These are phyloP conservation scores for Cyrtorhinus lividipennis DNA, from an alignment of 1,140 invertebrate species.

Conservation along the genomic window DNA sequence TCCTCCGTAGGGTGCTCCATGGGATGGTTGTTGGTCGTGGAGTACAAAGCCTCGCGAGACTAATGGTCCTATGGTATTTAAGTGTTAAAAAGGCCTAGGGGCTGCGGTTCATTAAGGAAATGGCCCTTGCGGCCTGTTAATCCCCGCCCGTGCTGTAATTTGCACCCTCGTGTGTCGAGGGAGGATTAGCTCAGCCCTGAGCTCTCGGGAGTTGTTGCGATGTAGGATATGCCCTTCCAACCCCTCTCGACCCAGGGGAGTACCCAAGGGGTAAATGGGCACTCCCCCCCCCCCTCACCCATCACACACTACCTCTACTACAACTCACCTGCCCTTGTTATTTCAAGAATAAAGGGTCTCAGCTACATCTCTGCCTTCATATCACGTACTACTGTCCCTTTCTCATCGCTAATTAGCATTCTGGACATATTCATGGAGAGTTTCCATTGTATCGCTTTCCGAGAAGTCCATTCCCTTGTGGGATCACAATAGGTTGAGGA, in stretches of 20 bases:
- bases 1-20: slow-evolving; percentile 3
- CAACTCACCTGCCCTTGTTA: slow-evolving; percentile 7
- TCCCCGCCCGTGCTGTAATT: slow-evolving; percentile 9
- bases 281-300: too few species aligned
- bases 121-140: slow-evolving; percentile 8
- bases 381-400: not conserved
- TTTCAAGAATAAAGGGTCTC: slow-evolving; percentile 1
- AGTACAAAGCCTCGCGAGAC: not conserved
- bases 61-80: slow-evolving; percentile 11
- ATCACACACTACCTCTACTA: too few species aligned
- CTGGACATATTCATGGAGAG: not conserved
- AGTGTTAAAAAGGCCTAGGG: slow-evolving; percentile 5
- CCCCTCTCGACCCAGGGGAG: not conserved
- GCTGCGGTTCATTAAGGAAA: slow-evolving; percentile 12
- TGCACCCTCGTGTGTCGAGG: slow-evolving; percentile 2
- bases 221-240: not conserved
- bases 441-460: too few species aligned
- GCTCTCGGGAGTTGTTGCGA: not conserved
- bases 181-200: not conserved
- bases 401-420: not conserved
- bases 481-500: too few species aligned
- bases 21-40: slow-evolving; percentile 1
- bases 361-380: not conserved
- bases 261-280: not conserved
- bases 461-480: too few species aligned